phyloP scores from a whole-genome alignment of 53 echinoderm and acorn worm genomes.

The Crossaster papposus region DNA sequence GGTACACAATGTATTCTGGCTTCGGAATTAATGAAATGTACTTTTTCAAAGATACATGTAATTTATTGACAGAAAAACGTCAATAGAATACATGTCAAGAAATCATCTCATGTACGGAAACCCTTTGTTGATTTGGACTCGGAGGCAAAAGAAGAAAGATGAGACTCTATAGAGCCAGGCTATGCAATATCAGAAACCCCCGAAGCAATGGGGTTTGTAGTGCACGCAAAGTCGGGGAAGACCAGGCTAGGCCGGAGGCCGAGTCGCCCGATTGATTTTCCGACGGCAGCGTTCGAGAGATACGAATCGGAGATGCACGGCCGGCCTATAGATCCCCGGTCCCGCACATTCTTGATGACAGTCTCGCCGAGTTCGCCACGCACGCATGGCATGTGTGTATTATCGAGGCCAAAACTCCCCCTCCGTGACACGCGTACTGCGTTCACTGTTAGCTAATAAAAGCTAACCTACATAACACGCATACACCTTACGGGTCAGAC shows the following conservation, averaged over 20 bases:
- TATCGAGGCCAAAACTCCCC: background rate
- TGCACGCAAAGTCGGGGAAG: background rate
- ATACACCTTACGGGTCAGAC: background rate
- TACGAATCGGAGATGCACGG: background rate
- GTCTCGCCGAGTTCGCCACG: no score
- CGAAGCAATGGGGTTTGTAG: background rate
- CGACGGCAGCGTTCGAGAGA: background rate
- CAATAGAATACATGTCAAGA: background rate
- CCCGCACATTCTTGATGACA: background rate
- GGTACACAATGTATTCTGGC: no score
- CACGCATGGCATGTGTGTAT: no score
- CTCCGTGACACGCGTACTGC: background rate
- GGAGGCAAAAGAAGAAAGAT: no score
- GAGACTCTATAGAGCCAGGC: no score
- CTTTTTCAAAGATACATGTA: background rate
- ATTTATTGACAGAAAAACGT: background rate
- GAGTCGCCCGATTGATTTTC: slow-evolving; percentile 34
- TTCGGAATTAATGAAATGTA: background rate
- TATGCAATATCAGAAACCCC: background rate
- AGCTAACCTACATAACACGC: background rate
- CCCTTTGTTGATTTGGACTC: no score
- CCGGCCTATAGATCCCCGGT: background rate
- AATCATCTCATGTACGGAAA: no score
- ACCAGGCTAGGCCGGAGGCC: slow-evolving; percentile 26
- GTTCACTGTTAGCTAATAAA: background rate